These are phyloP conservation scores for Linyphia triangularis DNA, from an alignment of 2,888 invertebrate genomes.

Conservation along the genomic window DNA sequence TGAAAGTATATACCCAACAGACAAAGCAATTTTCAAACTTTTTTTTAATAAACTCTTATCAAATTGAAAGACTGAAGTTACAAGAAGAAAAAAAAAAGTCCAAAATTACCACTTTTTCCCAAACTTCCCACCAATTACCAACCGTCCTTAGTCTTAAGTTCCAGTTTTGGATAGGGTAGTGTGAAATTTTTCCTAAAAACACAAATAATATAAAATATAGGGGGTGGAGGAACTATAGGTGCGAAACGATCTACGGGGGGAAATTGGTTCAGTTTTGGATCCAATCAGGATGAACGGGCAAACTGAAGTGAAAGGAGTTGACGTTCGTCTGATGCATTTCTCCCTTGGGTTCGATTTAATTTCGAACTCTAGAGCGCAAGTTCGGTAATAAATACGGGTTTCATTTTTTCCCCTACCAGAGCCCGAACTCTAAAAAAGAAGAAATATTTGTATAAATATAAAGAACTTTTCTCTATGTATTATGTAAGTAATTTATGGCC, in stretches of 20 bases:
- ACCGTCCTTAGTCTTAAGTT: constrained; percentile 62
- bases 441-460: constrained; percentile 59
- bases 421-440: constrained; percentile 45
- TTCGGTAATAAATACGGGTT: constrained; percentile 74
- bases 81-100: constrained; percentile 24
- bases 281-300: constrained; percentile 73
- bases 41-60: constrained; percentile 70
- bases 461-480: constrained; percentile 63
- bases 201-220: constrained; percentile 52
- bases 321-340: constrained; percentile 71
- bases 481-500: constrained; percentile 72
- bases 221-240: constrained; percentile 33
- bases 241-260: too few relatives aligned
- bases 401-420: constrained; percentile 68
- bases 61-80: constrained; percentile 16
- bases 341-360: constrained; percentile 74
- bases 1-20: not conserved
- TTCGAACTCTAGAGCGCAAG: constrained; percentile 63
- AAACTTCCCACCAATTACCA: constrained; percentile 72
- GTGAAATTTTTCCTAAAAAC: constrained; percentile 23
- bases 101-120: constrained; percentile 55
- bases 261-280: constrained; percentile 71
- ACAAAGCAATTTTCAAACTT: constrained; percentile 71
- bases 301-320: constrained; percentile 61
- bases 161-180: not conserved